Base-by-base conservation (phyloP, 2,113 vertebrate genomes). In the Callorhinus ursinus region DNA sequence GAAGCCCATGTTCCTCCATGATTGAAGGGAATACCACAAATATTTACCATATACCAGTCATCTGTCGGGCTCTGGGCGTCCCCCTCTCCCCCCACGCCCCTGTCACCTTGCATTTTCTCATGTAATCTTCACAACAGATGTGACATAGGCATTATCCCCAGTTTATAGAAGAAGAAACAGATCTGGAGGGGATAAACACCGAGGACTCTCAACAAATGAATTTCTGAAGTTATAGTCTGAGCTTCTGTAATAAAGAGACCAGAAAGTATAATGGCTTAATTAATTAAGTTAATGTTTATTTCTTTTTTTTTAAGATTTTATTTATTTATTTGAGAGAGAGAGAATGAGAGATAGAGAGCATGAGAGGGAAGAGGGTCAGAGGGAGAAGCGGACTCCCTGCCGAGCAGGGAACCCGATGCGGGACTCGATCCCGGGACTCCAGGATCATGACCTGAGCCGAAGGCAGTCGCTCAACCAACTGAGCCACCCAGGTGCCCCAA, bases 81-180 rank as follows among this genome's bases (percentile, higher is more conserved):
- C 24, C 2, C 7, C 21, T 0, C 5, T 46, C 7, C 46, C 46
- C 12, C 31, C 9, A 16, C 3, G 12, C 42, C 28, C 76, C 10
- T 1, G 15, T 69, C 65, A 33, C 76, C 2, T 2, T 57, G 7
- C 1, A 21, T 74, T 86, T 94, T 72, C 53, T 90, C 65, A 84
- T 9, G 83, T 51, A 81, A 63, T 77, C 33, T 81, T 93, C 39
- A 94, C 24, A 92, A 10, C 13, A 57, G 49, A 46, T 33, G 55
- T 53, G 31, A 79, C 39, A 3, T 8, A 79, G 85, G 42, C 53
- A 93, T 83, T 59, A 61, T 7, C 3, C n/a, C 28, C 22, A 21
- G 15, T 83, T 81, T 42, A 82, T 22, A 90, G 33, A 80, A 92
- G 46, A 88, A 63, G 63, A 91, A 92, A 74, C 13, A 67, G 33